Evolutionary conservation across 2,797 vertebrate genomes (phyloP).

Genomic region (Trachops cirrhosus): DNA sequence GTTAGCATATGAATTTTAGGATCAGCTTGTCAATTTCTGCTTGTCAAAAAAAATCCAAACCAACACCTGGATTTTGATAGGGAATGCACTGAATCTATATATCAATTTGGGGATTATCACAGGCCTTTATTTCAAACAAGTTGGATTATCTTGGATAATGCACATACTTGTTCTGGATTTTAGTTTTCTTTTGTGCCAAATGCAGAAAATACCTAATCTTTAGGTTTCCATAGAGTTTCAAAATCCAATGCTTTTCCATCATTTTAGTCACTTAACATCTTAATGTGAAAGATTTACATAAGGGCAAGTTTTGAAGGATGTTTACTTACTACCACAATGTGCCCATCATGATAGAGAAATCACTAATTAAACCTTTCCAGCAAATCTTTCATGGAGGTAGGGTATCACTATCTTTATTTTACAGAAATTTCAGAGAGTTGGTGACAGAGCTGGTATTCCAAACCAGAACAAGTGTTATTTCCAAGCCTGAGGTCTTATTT

Average conservation of each 20-base stretch:
- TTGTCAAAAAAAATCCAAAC: not conserved
- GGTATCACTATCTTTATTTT: not conserved
- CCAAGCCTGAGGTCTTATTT: not conserved
- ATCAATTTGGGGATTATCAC: not conserved
- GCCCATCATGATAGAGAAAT: not conserved
- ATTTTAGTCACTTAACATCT: not conserved
- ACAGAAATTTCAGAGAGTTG: not conserved
- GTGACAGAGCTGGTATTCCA: not conserved
- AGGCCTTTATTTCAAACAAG: not conserved
- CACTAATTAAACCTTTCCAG: not conserved
- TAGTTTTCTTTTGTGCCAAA: not conserved
- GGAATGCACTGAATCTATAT: not conserved
- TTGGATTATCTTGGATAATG: not conserved
- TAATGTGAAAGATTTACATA: not conserved
- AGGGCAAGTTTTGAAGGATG: not conserved
- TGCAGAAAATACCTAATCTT: not conserved
- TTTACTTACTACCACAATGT: not conserved
- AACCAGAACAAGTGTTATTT: not conserved
- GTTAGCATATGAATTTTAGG: constrained; percentile 7
- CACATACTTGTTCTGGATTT: not conserved
- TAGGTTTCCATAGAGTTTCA: not conserved
- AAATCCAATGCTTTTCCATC: not conserved
- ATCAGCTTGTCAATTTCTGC: not conserved
- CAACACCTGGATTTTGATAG: not conserved
- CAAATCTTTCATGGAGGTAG: not conserved